Percentiles rank a stretch among this genome's conserved stretches.
These are phyloP conservation scores for Porites evermanni DNA, from an alignment of 92 coral and sea anemone genomes.

Conservation along the genomic window DNA sequence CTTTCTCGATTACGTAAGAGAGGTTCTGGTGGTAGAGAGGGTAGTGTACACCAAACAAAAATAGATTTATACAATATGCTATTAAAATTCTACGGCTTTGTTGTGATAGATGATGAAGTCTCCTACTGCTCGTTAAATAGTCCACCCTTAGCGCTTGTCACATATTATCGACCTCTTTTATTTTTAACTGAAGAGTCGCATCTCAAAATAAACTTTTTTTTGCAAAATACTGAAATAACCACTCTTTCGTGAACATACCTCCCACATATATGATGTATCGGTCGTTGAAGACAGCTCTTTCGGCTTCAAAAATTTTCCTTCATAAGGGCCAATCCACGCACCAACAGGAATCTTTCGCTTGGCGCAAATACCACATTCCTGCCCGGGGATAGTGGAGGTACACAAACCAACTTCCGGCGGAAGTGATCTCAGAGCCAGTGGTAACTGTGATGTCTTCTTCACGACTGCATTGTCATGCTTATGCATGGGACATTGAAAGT, in stretches of 20 bases:
- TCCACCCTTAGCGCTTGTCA: background rate
- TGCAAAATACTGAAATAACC: background rate
- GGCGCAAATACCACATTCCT: constrained; percentile 88
- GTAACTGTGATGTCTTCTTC: background rate
- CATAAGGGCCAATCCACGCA: constrained; percentile 99
- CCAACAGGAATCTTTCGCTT: constrained; percentile 83
- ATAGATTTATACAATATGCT: too few relatives aligned
- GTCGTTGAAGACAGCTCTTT: constrained; percentile 66
- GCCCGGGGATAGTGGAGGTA: constrained; percentile 86
- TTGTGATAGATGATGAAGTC: too few relatives aligned
- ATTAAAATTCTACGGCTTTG: too few relatives aligned
- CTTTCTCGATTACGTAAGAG: too few relatives aligned
- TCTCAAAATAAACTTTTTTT: too few relatives aligned
- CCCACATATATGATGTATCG: constrained; percentile 96
- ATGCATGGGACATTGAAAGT: constrained; percentile 34
- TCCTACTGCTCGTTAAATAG: too few relatives aligned
- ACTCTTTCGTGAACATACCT: constrained; percentile 59
- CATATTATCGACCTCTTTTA: background rate
- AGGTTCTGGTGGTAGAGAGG: too few relatives aligned
- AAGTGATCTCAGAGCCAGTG: constrained; percentile 66
- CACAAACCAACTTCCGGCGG: constrained; percentile 92
- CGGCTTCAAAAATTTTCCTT: constrained; percentile 81
- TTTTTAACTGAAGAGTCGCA: too few relatives aligned
- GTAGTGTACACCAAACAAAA: too few relatives aligned
- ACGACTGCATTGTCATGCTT: background rate